A percentile compares a stretch with the other conserved stretches of the same genome.
These are phyloP conservation scores for Siniperca scherzeri DNA, from an alignment of 2,797 vertebrate genomes.

Conservation along the genomic window DNA sequence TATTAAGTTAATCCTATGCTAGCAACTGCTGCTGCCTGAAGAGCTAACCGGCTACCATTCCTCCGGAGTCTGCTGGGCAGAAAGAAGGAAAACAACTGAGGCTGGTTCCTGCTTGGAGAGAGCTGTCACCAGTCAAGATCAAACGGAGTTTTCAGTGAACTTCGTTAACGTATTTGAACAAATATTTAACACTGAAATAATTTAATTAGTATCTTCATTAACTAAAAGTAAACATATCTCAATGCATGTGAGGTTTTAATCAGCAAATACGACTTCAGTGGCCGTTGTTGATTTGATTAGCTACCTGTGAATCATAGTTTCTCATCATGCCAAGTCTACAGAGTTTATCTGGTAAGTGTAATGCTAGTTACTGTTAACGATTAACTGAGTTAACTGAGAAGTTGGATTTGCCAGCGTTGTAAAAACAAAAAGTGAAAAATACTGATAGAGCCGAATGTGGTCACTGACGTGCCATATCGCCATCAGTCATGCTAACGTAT, in stretches of 20 bases:
- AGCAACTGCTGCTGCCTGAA: conserved; percentile 1
- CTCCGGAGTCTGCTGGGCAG: conserved; percentile 50
- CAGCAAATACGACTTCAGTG: background rate
- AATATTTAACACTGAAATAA: accelerated
- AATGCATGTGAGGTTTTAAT: background rate
- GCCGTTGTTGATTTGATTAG: background rate
- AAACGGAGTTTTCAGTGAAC: background rate
- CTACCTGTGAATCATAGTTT: background rate
- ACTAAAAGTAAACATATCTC: background rate
- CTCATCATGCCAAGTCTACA: background rate
- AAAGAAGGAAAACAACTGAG: conserved; percentile 45
- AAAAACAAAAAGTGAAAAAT: background rate
- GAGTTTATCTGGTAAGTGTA: background rate
- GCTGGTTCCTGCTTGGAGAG: conserved; percentile 56
- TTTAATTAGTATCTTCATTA: background rate
- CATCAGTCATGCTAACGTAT: background rate
- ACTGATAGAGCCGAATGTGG: background rate
- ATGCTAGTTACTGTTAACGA: background rate
- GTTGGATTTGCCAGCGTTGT: background rate
- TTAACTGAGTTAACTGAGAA: background rate
- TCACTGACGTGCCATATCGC: background rate
- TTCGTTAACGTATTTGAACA: background rate
- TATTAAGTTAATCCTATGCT: conserved; percentile 30
- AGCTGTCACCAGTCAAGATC: conserved; percentile 23
- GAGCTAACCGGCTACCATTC: conserved; percentile 70